Evolutionary conservation across 2,797 vertebrate species (phyloP).

Genomic region (Sebastiscus tertius): DNA sequence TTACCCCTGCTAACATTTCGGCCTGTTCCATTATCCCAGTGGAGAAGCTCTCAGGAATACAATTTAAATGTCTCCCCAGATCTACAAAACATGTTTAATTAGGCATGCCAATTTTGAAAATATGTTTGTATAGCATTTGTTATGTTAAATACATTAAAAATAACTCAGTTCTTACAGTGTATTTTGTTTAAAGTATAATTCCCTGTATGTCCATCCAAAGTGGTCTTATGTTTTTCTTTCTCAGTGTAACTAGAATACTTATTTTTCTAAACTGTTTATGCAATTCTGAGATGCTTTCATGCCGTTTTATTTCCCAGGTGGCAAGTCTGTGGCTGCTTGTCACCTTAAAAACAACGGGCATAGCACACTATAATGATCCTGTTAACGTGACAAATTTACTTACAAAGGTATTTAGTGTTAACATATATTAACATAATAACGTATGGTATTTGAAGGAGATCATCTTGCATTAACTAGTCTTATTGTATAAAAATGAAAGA

Average conservation of each 20-base stretch:
- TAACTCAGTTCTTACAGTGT: not conserved
- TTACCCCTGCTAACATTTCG: slow-evolving; percentile 34
- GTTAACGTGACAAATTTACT: not conserved
- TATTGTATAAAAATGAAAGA: not conserved
- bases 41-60: not conserved
- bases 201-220: not conserved
- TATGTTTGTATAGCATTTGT: not conserved
- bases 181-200: not conserved
- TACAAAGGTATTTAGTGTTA: not conserved
- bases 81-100: not conserved
- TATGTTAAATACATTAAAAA: not conserved
- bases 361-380: not conserved
- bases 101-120: not conserved
- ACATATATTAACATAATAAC: not conserved
- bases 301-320: not conserved
- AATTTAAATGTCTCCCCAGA: not conserved
- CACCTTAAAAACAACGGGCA: not conserved
- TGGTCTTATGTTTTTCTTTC: not conserved
- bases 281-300: not conserved
- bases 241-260: not conserved
- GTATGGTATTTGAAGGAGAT: not conserved
- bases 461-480: not conserved
- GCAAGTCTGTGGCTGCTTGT: not conserved
- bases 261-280: not conserved
- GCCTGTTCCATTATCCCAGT: slow-evolving; percentile 15